Evolutionary conservation across 2,797 vertebrate species (phyloP).

Genomic region (Centroberyx gerrardi): DNA sequence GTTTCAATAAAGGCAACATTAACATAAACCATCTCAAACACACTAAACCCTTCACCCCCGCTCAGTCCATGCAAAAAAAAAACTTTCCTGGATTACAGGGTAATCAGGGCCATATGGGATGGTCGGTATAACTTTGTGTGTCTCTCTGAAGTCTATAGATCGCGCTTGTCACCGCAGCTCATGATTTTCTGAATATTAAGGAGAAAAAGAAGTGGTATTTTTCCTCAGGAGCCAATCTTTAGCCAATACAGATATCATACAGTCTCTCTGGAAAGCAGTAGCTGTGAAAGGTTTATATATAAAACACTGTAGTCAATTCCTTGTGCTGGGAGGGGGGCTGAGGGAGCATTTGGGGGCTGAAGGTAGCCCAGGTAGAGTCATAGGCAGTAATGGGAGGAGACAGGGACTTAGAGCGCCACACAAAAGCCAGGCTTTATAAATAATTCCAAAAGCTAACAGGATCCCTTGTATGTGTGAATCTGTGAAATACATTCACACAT

Average conservation of each 20-base stretch:
- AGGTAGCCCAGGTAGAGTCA: slow-evolving; percentile 82
- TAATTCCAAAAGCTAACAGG: slow-evolving; percentile 91
- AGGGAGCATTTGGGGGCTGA: slow-evolving; percentile 61
- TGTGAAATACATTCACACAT: slow-evolving; percentile 78
- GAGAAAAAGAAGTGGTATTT: slow-evolving; percentile 7
- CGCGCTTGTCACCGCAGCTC: slow-evolving; percentile 46
- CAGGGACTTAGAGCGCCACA: slow-evolving; percentile 88
- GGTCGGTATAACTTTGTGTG: slow-evolving; percentile 56
- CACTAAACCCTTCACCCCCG: slow-evolving; percentile 69
- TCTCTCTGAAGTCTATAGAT: slow-evolving; percentile 51
- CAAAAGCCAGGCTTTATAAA: slow-evolving; percentile 89
- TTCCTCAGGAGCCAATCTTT: slow-evolving; percentile 17
- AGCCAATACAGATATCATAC: not conserved
- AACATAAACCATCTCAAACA: slow-evolving; percentile 84
- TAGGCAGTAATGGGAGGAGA: slow-evolving; percentile 89
- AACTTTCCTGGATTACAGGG: slow-evolving; percentile 69
- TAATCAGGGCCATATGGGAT: slow-evolving; percentile 76
- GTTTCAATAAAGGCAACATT: slow-evolving; percentile 86
- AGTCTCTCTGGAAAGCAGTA: slow-evolving; percentile 30
- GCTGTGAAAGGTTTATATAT: slow-evolving; percentile 55
- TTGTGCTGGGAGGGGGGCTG: slow-evolving; percentile 57
- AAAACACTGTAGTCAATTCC: slow-evolving; percentile 54
- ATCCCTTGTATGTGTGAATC: slow-evolving; percentile 83
- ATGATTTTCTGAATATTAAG: slow-evolving; percentile 25
- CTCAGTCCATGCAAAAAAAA: slow-evolving; percentile 52